These are phyloP conservation scores for Heterodera carotae DNA, from an alignment of 1,140 invertebrate genomes.

Conservation along the genomic window DNA sequence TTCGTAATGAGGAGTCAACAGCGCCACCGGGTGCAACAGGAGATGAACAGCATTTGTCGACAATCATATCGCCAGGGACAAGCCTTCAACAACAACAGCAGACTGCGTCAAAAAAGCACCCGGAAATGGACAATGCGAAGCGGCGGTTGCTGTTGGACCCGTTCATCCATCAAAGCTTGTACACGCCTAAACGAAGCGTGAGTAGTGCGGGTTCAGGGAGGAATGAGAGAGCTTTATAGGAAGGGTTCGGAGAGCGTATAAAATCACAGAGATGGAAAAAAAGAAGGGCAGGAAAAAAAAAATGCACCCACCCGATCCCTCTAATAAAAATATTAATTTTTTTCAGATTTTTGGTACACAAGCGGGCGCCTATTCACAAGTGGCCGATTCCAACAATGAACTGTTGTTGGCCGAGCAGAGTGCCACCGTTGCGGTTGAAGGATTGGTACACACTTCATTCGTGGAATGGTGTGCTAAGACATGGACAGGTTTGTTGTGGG, in stretches of 20 bases:
- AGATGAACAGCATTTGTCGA: no score
- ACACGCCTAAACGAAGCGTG: slow-evolving; percentile 57
- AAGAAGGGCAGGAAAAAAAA: no score
- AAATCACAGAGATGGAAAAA: no score
- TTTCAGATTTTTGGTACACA: slow-evolving; percentile 50
- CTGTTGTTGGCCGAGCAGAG: slow-evolving; percentile 16
- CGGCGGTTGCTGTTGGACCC: slow-evolving; percentile 29
- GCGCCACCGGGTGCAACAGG: no score
- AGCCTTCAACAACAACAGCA: slow-evolving; percentile 15
- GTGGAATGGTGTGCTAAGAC: slow-evolving; percentile 64
- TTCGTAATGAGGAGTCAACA: no score
- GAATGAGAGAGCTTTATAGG: no score
- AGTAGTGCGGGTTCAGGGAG: background rate
- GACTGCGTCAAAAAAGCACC: slow-evolving; percentile 1
- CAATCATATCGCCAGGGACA: no score
- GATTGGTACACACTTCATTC: slow-evolving; percentile 58
- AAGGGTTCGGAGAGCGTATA: no score
- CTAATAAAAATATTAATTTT: slow-evolving; percentile 9
- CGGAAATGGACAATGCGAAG: slow-evolving; percentile 29
- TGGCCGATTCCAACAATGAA: slow-evolving; percentile 36
- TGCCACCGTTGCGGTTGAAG: slow-evolving; percentile 33
- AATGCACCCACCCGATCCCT: no score
- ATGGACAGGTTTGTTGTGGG: slow-evolving; percentile 40
- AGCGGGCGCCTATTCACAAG: slow-evolving; percentile 45
- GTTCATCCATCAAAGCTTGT: slow-evolving; percentile 34